Evolutionary conservation across 2,113 vertebrate species (phyloP).

Genomic region (Seriola dumerili): DNA sequence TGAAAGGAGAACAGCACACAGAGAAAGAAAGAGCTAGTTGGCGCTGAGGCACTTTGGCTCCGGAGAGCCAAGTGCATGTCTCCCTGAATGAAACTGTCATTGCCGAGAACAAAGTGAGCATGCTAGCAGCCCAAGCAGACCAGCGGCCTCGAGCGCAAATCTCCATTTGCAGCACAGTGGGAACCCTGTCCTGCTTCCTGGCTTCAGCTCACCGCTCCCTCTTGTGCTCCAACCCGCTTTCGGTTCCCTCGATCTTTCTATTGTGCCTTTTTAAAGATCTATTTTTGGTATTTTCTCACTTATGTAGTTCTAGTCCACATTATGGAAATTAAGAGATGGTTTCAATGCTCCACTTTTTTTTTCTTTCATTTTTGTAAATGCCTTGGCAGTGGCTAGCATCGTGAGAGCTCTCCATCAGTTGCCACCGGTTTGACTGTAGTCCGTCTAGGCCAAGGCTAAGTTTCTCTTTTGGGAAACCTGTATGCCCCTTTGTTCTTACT

Average conservation of each 20-base stretch:
- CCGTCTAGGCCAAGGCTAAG: constrained; percentile 1
- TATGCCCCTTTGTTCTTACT: constrained; percentile 10
- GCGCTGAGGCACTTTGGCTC: constrained; percentile 46
- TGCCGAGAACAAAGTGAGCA: constrained; percentile 76
- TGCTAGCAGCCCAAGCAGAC: constrained; percentile 59
- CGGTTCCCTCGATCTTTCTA: constrained; percentile 9
- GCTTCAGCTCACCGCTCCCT: constrained; percentile 24
- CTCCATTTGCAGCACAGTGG: constrained; percentile 62
- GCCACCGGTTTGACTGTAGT: constrained; percentile 2
- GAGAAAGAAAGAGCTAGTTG: constrained; percentile 51
- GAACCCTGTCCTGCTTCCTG: constrained; percentile 42
- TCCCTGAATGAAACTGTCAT: constrained; percentile 74
- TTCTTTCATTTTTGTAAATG: constrained; percentile 7
- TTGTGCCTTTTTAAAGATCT: constrained; percentile 17
- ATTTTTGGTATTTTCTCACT: constrained; percentile 32
- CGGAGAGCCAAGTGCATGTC: constrained; percentile 57
- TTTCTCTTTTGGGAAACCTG: constrained; percentile 27
- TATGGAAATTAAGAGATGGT: constrained; percentile 24
- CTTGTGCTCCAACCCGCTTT: constrained; percentile 14
- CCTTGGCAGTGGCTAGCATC: constrained; percentile 1
- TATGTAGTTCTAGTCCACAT: constrained; percentile 10
- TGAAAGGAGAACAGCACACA: constrained; percentile 48
- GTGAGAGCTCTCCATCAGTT: constrained; percentile 15
- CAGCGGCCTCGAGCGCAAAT: constrained; percentile 61
- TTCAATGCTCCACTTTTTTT: constrained; percentile 20